Conservation (phyloP, 2,797 vertebrate genomes). For the Spizella passerina region DNA sequence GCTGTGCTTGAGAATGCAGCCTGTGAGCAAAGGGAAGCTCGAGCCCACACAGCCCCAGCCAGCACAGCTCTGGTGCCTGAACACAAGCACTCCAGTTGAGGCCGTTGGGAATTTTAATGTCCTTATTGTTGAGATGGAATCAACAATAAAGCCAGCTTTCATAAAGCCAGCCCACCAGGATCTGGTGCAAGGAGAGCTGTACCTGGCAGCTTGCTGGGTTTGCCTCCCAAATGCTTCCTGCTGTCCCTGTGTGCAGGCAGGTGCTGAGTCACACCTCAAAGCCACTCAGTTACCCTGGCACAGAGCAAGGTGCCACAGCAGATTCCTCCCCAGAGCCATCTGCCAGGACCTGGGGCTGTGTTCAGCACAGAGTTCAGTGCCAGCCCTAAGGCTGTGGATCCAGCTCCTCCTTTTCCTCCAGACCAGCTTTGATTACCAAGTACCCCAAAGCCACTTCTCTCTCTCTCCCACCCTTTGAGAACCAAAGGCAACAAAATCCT, state of each 20-base stretch:
- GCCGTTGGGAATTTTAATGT: not conserved
- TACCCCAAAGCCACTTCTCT: not conserved
- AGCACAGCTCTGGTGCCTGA: not conserved
- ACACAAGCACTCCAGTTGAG: accelerated
- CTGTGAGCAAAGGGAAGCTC: not conserved
- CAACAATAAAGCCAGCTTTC: not conserved
- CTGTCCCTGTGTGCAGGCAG: not conserved
- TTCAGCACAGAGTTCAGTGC: not conserved
- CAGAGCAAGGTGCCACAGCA: accelerated
- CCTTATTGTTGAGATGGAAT: not conserved
- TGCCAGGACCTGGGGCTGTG: not conserved
- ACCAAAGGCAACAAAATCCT: not conserved
- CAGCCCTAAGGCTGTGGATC: not conserved
- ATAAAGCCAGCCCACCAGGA: too few species aligned
- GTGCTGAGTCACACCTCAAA: accelerated
- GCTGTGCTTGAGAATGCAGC: not conserved
- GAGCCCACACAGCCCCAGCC: not conserved
- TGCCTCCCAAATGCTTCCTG: not conserved
- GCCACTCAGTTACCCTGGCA: not conserved
- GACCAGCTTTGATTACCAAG: too few species aligned
- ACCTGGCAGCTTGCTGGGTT: not conserved
- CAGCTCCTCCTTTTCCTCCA: not conserved
- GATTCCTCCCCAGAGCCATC: not conserved
- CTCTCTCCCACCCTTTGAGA: not conserved
- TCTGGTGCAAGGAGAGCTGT: not conserved